A percentile compares a stretch with the other conserved stretches of the same genome.
Evolutionary conservation across 35 echinoderm and acorn worm species (phyloP).

Genomic region (Heliocidaris erythrogramma): DNA sequence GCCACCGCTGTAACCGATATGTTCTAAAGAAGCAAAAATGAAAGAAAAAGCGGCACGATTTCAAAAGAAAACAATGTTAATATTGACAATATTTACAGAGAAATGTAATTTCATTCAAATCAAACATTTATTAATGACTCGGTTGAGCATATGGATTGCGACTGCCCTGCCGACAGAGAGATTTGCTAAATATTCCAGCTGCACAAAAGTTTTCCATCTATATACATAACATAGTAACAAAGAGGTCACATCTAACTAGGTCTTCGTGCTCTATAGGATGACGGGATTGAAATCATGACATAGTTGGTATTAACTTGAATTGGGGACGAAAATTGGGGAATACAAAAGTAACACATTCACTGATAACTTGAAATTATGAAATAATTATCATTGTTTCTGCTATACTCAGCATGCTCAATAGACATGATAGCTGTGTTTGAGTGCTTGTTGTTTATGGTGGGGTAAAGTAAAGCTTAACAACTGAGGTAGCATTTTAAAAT

Average conservation of each 20-base stretch:
- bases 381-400: too few species aligned
- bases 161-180: background rate
- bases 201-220: background rate
- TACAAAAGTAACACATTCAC: too few species aligned
- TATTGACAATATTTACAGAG: background rate
- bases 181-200: background rate
- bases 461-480: too few species aligned
- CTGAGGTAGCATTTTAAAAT: too few species aligned
- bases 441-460: too few species aligned
- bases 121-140: background rate
- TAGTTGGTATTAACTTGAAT: too few species aligned
- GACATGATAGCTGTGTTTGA: too few species aligned
- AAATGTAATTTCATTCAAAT: background rate
- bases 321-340: too few species aligned
- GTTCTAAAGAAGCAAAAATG: background rate
- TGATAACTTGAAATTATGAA: too few species aligned
- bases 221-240: background rate
- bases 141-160: background rate
- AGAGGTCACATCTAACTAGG: background rate
- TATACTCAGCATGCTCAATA: too few species aligned
- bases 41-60: background rate
- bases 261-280: too few species aligned
- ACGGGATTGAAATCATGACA: too few species aligned
- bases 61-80: slow-evolving; percentile 1
- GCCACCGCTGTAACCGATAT: background rate